Conservation (phyloP, 2,888 invertebrate species). For the Leucophenga montana region DNA sequence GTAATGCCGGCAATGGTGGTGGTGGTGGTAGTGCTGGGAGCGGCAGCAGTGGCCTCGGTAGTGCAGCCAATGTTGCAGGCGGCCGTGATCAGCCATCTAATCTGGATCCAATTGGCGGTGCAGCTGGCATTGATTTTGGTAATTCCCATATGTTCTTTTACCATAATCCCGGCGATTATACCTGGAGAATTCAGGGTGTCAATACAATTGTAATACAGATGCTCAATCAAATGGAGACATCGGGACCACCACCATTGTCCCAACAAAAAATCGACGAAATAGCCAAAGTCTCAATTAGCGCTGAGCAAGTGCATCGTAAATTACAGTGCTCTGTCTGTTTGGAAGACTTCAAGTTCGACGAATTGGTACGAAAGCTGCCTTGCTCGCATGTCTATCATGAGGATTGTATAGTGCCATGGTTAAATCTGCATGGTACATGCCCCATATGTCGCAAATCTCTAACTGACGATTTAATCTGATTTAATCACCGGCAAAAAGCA, state of each 20-base stretch:
- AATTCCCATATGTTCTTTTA: slow-evolving; percentile 77
- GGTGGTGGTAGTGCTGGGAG: slow-evolving; percentile 30
- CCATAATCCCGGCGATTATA: slow-evolving; percentile 91
- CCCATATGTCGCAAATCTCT: slow-evolving; percentile 89
- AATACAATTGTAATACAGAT: slow-evolving; percentile 96
- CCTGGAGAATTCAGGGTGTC: slow-evolving; percentile 90
- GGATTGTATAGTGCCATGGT: slow-evolving; percentile 95
- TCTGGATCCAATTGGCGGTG: slow-evolving; percentile 65
- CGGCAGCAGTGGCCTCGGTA: slow-evolving; percentile 36
- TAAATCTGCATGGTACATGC: slow-evolving; percentile 96
- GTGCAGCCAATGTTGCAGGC: slow-evolving; percentile 56
- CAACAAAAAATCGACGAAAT: slow-evolving; percentile 89
- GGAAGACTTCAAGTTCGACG: slow-evolving; percentile 85
- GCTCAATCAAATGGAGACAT: slow-evolving; percentile 94
- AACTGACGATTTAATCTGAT: slow-evolving; percentile 42
- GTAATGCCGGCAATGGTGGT: slow-evolving; percentile 40
- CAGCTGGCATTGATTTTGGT: slow-evolving; percentile 56
- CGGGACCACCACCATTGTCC: slow-evolving; percentile 91
- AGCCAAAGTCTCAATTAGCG: slow-evolving; percentile 82
- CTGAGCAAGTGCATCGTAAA: slow-evolving; percentile 85
- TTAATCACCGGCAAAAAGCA: not conserved
- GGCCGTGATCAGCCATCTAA: slow-evolving; percentile 65
- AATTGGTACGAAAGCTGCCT: slow-evolving; percentile 71
- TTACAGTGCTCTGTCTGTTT: slow-evolving; percentile 96
- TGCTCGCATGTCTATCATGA: slow-evolving; percentile 89